These are phyloP conservation scores for Philaethria dido DNA, from an alignment of 2,888 invertebrate species.

Conservation along the genomic window DNA sequence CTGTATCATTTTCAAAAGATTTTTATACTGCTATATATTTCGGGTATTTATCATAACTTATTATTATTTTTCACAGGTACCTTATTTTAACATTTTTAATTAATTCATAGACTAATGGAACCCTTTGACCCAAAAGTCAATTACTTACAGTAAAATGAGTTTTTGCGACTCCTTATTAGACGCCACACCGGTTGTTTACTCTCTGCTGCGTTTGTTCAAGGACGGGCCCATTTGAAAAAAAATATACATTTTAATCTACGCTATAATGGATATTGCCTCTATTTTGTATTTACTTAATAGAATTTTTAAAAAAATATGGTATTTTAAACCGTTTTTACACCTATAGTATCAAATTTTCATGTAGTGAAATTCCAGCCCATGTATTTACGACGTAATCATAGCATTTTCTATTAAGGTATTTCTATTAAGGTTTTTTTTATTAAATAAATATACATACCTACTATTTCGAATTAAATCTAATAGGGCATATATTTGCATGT, in stretches of 20 bases:
- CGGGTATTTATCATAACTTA: neutral
- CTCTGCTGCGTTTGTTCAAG: slow-evolving; percentile 52
- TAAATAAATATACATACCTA: too few relatives aligned
- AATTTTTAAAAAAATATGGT: too few relatives aligned
- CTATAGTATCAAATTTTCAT: too few relatives aligned
- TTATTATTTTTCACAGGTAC: neutral
- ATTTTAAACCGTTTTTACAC: too few relatives aligned
- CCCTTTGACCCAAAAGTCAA: slow-evolving; percentile 28
- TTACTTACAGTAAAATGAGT: slow-evolving; percentile 34
- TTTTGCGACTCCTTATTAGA: slow-evolving; percentile 44
- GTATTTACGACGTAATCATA: too few relatives aligned
- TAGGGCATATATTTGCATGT: too few relatives aligned
- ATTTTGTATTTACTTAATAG: neutral
- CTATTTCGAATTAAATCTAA: too few relatives aligned
- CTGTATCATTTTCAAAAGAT: too few relatives aligned
- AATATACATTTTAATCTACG: slow-evolving; percentile 1
- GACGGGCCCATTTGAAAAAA: slow-evolving; percentile 38
- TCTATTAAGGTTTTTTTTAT: too few relatives aligned
- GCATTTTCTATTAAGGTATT: too few relatives aligned
- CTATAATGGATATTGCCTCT: slow-evolving; percentile 4
- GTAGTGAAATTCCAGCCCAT: too few relatives aligned
- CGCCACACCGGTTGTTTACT: slow-evolving; percentile 50
- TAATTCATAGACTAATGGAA: slow-evolving; percentile 18
- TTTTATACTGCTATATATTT: too few relatives aligned
- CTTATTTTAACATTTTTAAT: neutral